Percentiles rank a stretch among this genome's conserved stretches.
Conservation (phyloP, 2,797 vertebrate species). For the Diplodus sargus region DNA sequence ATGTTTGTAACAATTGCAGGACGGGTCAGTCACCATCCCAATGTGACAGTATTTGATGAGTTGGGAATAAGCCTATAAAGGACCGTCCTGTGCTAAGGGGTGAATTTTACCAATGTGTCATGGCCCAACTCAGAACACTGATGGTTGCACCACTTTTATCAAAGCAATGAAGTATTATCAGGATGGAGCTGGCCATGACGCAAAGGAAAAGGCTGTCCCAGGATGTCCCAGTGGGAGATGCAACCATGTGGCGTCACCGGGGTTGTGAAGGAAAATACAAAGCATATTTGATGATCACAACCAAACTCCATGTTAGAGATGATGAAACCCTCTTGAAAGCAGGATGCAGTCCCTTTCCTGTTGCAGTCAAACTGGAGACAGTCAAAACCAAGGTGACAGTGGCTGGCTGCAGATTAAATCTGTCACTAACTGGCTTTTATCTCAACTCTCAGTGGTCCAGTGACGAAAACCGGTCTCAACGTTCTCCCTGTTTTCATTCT, state of each 20-base stretch:
- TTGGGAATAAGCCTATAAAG: too few relatives aligned
- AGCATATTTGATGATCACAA: constrained; percentile 34
- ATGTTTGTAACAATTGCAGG: too few relatives aligned
- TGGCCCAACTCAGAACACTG: background rate
- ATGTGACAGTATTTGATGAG: too few relatives aligned
- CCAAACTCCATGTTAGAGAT: constrained; percentile 24
- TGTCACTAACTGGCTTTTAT: constrained; percentile 55
- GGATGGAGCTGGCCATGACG: background rate
- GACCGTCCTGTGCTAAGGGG: background rate
- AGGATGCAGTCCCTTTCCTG: constrained; percentile 32
- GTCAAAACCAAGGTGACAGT: constrained; percentile 44
- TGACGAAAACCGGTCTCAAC: constrained; percentile 50
- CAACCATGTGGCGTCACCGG: background rate
- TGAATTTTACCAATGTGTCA: background rate
- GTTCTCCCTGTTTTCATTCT: constrained; percentile 2
- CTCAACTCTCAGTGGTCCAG: constrained; percentile 39
- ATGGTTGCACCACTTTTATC: background rate
- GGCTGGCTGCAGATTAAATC: constrained; percentile 58
- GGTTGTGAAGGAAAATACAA: background rate
- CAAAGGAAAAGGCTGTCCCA: background rate
- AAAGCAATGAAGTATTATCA: background rate
- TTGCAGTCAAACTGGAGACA: constrained; percentile 30
- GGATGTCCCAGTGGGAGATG: background rate
- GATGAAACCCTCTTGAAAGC: constrained; percentile 61
- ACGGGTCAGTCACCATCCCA: too few relatives aligned